Percentiles rank a stretch among this genome's conserved stretches.
phyloP scores from a whole-genome alignment of 2,888 invertebrate species.

The Drosophila falleni region DNA sequence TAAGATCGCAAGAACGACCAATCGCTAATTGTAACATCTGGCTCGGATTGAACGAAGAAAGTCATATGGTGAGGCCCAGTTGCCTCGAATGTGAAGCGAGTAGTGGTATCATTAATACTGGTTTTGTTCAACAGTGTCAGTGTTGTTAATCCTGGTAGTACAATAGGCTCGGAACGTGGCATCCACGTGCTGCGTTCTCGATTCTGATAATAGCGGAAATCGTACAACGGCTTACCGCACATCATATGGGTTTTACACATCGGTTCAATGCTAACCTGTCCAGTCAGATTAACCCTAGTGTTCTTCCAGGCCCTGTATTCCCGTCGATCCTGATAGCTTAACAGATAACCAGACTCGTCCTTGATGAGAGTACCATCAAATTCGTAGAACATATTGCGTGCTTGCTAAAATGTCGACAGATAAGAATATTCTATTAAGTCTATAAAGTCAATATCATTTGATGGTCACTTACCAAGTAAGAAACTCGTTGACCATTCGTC shows the following conservation, averaged over 20 bases:
- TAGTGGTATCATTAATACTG: constrained; percentile 36
- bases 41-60: constrained; percentile 71
- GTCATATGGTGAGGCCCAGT: constrained; percentile 76
- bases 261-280: constrained; percentile 52
- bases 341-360: constrained; percentile 86
- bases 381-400: constrained; percentile 85
- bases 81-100: constrained; percentile 69
- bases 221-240: constrained; percentile 80
- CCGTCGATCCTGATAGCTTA: constrained; percentile 85
- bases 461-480: constrained; percentile 84
- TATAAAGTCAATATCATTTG: background rate
- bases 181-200: constrained; percentile 66
- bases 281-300: constrained; percentile 64
- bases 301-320: constrained; percentile 49
- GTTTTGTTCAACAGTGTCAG: constrained; percentile 65
- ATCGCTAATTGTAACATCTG: constrained; percentile 63
- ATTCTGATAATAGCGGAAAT: constrained; percentile 62
- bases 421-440: background rate
- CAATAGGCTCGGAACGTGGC: constrained; percentile 53
- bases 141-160: constrained; percentile 57
- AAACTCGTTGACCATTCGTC: constrained; percentile 83
- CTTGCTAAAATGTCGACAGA: constrained; percentile 83
- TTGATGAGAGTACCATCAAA: constrained; percentile 77
- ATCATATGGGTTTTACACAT: constrained; percentile 74
- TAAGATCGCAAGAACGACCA: constrained; percentile 76